phyloP scores from a whole-genome alignment of 2,888 invertebrate species.

The Cristatella mucedo region DNA sequence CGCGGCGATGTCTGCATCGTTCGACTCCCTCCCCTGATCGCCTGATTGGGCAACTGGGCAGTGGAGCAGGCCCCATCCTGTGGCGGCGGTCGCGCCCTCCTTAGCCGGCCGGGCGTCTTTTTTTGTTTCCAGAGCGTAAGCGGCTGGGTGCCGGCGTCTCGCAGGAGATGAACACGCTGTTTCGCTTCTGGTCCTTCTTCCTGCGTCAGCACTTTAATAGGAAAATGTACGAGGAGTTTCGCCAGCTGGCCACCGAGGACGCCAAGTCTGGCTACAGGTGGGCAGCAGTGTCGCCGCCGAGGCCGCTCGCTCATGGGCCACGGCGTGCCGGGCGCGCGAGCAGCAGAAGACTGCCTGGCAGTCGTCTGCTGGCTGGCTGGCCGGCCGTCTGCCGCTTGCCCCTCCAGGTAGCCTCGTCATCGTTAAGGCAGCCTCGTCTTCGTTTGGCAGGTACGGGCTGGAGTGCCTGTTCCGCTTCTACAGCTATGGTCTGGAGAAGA shows the following conservation, averaged over 20 bases:
- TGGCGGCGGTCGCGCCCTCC: too few relatives aligned
- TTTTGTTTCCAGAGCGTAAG: conserved; percentile 73
- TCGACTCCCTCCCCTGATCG: background rate
- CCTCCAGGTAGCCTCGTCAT: too few relatives aligned
- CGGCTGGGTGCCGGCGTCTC: conserved; percentile 81
- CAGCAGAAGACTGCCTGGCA: background rate
- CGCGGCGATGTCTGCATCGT: background rate
- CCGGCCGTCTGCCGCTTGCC: too few relatives aligned
- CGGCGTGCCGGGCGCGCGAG: background rate
- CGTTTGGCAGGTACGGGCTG: conserved; percentile 43
- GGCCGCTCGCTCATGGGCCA: too few relatives aligned
- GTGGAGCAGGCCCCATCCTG: too few relatives aligned
- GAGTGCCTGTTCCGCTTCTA: conserved; percentile 77
- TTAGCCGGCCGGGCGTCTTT: too few relatives aligned
- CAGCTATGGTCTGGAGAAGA: conserved; percentile 89
- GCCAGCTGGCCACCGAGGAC: conserved; percentile 78
- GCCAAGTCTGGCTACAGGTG: conserved; percentile 74
- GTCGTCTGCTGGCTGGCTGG: too few relatives aligned
- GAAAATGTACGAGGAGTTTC: conserved; percentile 94
- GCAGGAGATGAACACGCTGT: conserved; percentile 97
- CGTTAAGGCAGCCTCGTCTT: too few relatives aligned
- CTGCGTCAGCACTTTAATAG: conserved; percentile 91
- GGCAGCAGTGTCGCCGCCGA: conserved; percentile 13
- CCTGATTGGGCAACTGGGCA: background rate
- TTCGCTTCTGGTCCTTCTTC: conserved; percentile 99